Conservation (phyloP, 37 sponge, comb jelly and placozoan species). For the Crambe crambe region DNA sequence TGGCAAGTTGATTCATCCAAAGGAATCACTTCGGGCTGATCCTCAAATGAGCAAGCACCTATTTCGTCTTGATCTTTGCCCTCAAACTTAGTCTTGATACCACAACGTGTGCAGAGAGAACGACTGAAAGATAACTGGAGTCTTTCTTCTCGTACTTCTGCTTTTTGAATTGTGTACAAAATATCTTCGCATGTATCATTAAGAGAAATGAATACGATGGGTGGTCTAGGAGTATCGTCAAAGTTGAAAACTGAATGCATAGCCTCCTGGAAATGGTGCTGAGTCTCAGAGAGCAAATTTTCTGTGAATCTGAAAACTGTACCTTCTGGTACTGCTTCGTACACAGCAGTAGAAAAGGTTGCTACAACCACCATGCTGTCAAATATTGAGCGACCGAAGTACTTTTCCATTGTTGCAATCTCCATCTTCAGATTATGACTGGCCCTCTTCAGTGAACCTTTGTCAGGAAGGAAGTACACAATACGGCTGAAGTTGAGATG, state of each 20-base stretch:
- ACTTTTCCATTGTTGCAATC: background rate
- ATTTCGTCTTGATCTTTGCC: too few species aligned
- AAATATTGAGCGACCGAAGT: constrained; percentile 32
- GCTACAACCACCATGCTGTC: constrained; percentile 38
- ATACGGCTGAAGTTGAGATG: constrained; percentile 5
- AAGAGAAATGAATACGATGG: constrained; percentile 12
- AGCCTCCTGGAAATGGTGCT: background rate
- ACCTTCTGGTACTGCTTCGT: background rate
- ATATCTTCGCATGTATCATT: background rate
- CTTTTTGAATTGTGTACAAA: too few species aligned
- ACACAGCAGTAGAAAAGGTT: background rate
- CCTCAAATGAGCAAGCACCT: too few species aligned
- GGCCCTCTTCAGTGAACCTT: background rate
- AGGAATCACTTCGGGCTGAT: too few species aligned
- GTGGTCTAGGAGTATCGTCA: background rate
- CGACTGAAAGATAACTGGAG: background rate
- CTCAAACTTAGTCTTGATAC: background rate
- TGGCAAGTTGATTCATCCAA: constrained; percentile 32
- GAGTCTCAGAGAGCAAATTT: background rate
- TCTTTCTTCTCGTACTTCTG: background rate
- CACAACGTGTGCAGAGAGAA: background rate
- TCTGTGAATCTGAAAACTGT: background rate
- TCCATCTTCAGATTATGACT: constrained; percentile 5
- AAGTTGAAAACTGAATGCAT: background rate
- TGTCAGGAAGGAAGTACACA: constrained; percentile 33